These are phyloP conservation scores for Oreonectes daqikongensis DNA, from an alignment of 2,797 vertebrate species.

Conservation along the genomic window DNA sequence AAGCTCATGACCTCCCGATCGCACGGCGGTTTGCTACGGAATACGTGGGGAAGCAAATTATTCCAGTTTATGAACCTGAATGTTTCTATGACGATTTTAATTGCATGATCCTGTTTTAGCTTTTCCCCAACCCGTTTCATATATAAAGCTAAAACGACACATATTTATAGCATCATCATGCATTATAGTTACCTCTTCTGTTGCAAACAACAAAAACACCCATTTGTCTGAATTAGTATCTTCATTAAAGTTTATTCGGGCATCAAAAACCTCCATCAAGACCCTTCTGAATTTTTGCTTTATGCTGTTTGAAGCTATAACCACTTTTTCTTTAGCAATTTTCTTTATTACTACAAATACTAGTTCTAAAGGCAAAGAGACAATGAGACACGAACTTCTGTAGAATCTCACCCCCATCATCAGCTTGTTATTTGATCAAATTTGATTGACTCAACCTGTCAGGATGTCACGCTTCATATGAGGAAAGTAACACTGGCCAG, in stretches of 20 bases:
- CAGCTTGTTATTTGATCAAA: neutral
- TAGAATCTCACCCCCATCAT: neutral
- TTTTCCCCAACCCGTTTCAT: neutral
- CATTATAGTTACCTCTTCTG: neutral
- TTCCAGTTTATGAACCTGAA: neutral
- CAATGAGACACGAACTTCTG: neutral
- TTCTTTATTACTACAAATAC: too few relatives aligned
- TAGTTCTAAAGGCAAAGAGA: too few relatives aligned
- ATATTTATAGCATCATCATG: neutral
- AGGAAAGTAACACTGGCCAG: neutral
- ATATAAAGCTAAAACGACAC: neutral
- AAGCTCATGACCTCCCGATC: neutral
- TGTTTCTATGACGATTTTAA: slow-evolving; percentile 3
- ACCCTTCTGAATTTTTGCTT: too few relatives aligned
- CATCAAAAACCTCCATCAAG: neutral
- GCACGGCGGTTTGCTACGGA: neutral
- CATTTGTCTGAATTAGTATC: too few relatives aligned
- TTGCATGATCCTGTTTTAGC: neutral
- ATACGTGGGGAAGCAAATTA: neutral
- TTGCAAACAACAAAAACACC: neutral
- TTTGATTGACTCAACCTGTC: neutral
- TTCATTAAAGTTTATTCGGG: neutral
- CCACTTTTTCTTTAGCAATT: too few relatives aligned
- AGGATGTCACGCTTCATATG: neutral
- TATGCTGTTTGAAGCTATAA: too few relatives aligned